Percentiles rank a stretch among this genome's conserved stretches.
Evolutionary conservation across 1,140 invertebrate species (phyloP).

Genomic region (Rhopalosiphum padi): DNA sequence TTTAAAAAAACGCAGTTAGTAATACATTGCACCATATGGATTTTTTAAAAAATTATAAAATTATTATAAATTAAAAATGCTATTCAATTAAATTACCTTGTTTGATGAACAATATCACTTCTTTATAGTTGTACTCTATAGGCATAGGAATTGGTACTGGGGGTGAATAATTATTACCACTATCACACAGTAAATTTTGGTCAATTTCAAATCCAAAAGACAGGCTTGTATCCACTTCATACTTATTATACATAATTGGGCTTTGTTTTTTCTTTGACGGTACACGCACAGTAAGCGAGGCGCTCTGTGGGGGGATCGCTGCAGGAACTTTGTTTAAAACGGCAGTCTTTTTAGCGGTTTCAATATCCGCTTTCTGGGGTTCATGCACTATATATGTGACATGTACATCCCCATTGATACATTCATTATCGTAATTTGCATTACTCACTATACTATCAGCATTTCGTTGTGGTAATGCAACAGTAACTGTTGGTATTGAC

Average conservation of each 20-base stretch:
- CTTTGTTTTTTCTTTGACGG: conserved; percentile 56
- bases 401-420: conserved; percentile 55
- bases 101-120: conserved; percentile 56
- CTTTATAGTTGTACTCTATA: conserved; percentile 55
- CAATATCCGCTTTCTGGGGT: conserved; percentile 33
- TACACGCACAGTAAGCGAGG: conserved; percentile 53
- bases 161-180: conserved; percentile 27
- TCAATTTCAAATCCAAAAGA: conserved; percentile 56
- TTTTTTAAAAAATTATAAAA: not conserved
- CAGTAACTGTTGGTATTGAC: conserved; percentile 55
- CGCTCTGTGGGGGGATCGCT: conserved; percentile 44
- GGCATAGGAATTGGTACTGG: conserved; percentile 51
- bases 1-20: too few relatives aligned
- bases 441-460: not conserved
- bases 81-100: conserved; percentile 31
- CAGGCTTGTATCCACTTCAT: conserved; percentile 52
- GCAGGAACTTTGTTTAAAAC: conserved; percentile 58
- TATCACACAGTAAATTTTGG: conserved; percentile 56
- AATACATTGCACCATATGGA: too few relatives aligned
- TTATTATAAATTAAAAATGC: not conserved
- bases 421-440: conserved; percentile 40
- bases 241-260: conserved; percentile 55
- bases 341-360: conserved; percentile 55
- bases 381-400: conserved; percentile 55
- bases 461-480: conserved; percentile 46